Evolutionary conservation across 2,113 vertebrate genomes (phyloP).

Genomic region (Chrysemys picta): DNA sequence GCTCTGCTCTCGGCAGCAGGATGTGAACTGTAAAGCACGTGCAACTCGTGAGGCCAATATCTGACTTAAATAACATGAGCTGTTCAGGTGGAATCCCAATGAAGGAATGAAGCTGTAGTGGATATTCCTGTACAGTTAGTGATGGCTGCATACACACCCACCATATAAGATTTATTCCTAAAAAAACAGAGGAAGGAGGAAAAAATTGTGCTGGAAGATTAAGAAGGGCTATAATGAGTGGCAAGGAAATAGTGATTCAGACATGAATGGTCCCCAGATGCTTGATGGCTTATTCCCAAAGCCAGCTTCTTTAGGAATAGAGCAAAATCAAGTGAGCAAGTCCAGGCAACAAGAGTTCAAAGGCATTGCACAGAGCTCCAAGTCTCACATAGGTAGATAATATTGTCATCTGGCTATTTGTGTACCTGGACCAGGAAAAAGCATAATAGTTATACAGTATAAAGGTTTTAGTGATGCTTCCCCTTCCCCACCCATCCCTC

Average conservation of each 20-base stretch:
- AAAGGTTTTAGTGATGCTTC: background rate
- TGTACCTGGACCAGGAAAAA: background rate
- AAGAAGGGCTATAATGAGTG: constrained; percentile 6
- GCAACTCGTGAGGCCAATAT: constrained; percentile 11
- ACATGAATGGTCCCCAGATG: background rate
- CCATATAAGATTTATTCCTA: background rate
- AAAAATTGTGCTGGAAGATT: constrained; percentile 5
- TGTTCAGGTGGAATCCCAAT: background rate
- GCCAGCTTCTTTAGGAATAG: constrained; percentile 29
- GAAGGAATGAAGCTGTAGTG: background rate
- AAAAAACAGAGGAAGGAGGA: background rate
- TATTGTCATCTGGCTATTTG: background rate
- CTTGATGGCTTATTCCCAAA: constrained; percentile 18
- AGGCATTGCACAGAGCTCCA: background rate
- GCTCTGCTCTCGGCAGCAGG: background rate
- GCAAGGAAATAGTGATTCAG: constrained; percentile 33
- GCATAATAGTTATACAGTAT: background rate
- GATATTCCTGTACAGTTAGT: background rate
- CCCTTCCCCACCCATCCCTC: background rate
- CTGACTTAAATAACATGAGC: constrained; percentile 6
- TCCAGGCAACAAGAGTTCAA: background rate
- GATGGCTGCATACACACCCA: background rate
- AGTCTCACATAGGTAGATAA: background rate
- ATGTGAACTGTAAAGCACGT: background rate
- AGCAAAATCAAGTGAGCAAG: constrained; percentile 45